These are phyloP conservation scores for Syngnathus acus DNA, from an alignment of 2,797 vertebrate species.

Conservation along the genomic window DNA sequence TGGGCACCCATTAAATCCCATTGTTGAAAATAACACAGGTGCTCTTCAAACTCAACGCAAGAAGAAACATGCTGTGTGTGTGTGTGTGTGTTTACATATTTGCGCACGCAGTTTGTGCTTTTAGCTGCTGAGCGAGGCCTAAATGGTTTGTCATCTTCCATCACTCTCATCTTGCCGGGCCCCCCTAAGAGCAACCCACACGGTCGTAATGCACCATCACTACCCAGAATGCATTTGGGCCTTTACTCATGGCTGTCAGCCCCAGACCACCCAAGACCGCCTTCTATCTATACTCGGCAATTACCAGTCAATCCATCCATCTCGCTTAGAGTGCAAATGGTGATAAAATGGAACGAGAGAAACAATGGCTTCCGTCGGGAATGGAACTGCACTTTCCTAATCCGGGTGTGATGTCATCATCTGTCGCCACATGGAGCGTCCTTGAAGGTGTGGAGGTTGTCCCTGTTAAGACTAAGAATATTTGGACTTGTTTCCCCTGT, in stretches of 20 bases:
- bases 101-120: conserved; percentile 15
- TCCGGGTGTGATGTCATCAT: neutral
- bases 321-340: conserved; percentile 47
- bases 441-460: conserved; percentile 32
- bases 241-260: conserved; percentile 15
- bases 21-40: conserved; percentile 19
- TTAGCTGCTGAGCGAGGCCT: conserved; percentile 46
- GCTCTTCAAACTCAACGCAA: conserved; percentile 27
- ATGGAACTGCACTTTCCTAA: neutral
- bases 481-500: too few species aligned
- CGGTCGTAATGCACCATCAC: conserved; percentile 43
- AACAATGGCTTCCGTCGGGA: neutral
- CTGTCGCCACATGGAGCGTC: neutral
- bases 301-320: conserved; percentile 40
- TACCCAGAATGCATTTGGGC: conserved; percentile 47
- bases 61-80: conserved; percentile 2
- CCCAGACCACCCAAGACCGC: conserved; percentile 32
- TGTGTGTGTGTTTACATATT: conserved; percentile 9
- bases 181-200: conserved; percentile 30
- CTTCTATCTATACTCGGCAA: conserved; percentile 30
- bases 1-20: conserved; percentile 8
- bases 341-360: neutral
- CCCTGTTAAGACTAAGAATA: conserved; percentile 8
- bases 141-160: conserved; percentile 36
- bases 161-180: conserved; percentile 6